Conservation (phyloP, 2,888 invertebrate genomes). For the Rhingia rostrata region DNA sequence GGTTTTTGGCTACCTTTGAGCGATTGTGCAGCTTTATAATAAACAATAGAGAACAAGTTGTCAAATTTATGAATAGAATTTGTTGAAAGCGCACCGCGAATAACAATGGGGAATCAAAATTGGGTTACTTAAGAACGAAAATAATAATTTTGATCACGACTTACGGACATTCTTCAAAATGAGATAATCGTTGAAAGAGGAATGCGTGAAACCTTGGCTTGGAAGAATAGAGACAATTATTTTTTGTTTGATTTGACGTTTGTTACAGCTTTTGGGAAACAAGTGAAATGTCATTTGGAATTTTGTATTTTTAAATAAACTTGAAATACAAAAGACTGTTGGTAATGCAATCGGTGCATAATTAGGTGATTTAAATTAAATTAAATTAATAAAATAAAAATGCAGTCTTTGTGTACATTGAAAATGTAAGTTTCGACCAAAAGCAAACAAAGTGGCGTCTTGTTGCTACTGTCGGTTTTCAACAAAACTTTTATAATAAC, state of each 20-base stretch:
- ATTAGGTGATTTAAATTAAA: too few relatives aligned
- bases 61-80: constrained; percentile 16
- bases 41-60: constrained; percentile 12
- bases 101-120: constrained; percentile 41
- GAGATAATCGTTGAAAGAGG: background rate
- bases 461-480: too few relatives aligned
- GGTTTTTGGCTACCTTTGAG: constrained; percentile 9
- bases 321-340: too few relatives aligned
- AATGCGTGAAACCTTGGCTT: constrained; percentile 17
- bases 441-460: too few relatives aligned
- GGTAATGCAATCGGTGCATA: too few relatives aligned
- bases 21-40: background rate
- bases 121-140: constrained; percentile 6
- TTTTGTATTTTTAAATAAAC: too few relatives aligned
- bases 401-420: too few relatives aligned
- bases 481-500: too few relatives aligned
- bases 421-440: too few relatives aligned
- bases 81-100: constrained; percentile 19
- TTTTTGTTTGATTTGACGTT: background rate
- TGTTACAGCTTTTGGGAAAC: background rate
- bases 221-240: background rate
- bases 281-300: too few relatives aligned
- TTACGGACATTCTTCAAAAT: background rate
- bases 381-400: too few relatives aligned
- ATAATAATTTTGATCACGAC: constrained; percentile 10